Base-by-base conservation (phyloP, 2,797 vertebrate species). In the Eupleurogrammus muticus region DNA sequence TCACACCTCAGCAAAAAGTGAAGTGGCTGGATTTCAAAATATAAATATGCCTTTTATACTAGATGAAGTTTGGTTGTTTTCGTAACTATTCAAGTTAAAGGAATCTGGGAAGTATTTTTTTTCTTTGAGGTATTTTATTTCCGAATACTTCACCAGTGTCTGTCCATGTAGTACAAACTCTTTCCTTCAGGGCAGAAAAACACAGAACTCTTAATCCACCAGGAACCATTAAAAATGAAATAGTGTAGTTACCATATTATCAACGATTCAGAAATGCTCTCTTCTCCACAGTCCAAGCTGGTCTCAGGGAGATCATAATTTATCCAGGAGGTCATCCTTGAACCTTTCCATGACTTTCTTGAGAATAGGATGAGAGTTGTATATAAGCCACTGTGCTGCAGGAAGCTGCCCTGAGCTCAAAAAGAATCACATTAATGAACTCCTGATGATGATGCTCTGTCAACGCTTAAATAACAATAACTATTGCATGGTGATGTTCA, bases 401-500 rank as follows among this genome's bases (percentile, higher is more conserved):
- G 69, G 57, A 75, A 84, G 60, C 54, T 73, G 55, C 62, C 75
- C 65, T 54, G 66, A 69, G 56, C 54, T 56, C 65, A 52, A 66
- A 81, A 81, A 68, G 1, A 62, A 86, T 68, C 1, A 74, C 75
- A 84, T 54, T 40, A 70, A 85, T 35, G 5, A 56, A 80, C 48
- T 79, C 42, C 66, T 80, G 51, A 80, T 79, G 51, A 80, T 79
- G 75, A 75, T 83, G 72, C 52, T 72, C 78, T 75, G 58, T 88
- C 81, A 86, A 79, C 48, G 49, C 78, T 75, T 73, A 60, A 79
- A 47, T 75, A 75, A 77, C 71, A 73, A 79, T 70, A 68, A 77
- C 54, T 86, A 88, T 80, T 93, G 92, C 93, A 94, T 94, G 89
- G 84, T 81, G 71, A 67, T 69, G 79, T 67, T 48, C 20, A 60